Conservation (phyloP, 2,888 invertebrate genomes). For the Poecilobothrus nobilitatus region DNA sequence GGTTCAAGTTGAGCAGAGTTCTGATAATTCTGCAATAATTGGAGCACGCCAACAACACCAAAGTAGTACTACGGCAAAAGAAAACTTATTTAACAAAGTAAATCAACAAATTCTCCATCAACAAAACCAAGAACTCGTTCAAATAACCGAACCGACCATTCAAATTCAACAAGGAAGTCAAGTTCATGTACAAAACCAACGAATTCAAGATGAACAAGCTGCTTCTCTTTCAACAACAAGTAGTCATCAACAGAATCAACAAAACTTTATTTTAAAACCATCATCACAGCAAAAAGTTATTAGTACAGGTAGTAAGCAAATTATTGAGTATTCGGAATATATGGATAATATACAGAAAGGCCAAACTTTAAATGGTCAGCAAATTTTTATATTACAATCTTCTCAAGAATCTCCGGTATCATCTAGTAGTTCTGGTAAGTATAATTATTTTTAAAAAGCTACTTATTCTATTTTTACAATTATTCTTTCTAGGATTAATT, state of each 20-base stretch:
- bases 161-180: constrained; percentile 26
- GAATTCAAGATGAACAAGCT: neutral
- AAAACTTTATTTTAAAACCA: constrained; percentile 34
- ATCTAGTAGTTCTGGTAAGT: constrained; percentile 43
- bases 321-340: neutral
- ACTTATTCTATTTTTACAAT: neutral
- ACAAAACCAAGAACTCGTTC: constrained; percentile 25
- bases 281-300: neutral
- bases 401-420: constrained; percentile 42
- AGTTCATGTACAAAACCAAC: neutral
- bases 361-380: neutral
- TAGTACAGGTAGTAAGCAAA: neutral
- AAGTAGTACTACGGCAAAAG: constrained; percentile 30
- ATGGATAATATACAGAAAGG: neutral
- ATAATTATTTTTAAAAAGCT: neutral
- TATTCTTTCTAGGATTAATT: neutral
- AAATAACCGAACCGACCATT: constrained; percentile 18
- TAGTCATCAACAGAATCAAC: constrained; percentile 33
- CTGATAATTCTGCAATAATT: constrained; percentile 22
- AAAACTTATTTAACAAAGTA: constrained; percentile 19
- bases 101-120: constrained; percentile 30
- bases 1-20: constrained; percentile 31
- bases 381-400: constrained; percentile 11
- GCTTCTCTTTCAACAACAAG: neutral
- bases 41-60: constrained; percentile 22